Percentiles rank a stretch among this genome's conserved stretches.
Conservation (phyloP, 2,797 vertebrate species). For the Chelon labrosus region DNA sequence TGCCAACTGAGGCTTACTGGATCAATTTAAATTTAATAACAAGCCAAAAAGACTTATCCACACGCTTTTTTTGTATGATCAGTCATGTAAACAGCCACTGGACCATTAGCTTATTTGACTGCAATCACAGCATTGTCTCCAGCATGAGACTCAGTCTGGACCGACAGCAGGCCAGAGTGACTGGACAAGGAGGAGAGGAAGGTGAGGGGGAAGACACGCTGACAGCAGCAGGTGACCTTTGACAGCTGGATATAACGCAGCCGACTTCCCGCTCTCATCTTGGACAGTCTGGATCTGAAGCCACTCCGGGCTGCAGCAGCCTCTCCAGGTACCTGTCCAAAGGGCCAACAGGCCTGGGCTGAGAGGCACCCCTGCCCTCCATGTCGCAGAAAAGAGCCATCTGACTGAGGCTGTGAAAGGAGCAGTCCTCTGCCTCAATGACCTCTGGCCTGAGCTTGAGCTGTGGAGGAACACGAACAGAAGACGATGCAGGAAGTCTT, state of each 20-base stretch:
- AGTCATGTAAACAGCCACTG: too few relatives aligned
- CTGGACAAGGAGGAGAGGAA: conserved; percentile 77
- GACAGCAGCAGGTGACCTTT: conserved; percentile 72
- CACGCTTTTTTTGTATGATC: too few relatives aligned
- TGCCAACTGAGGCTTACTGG: too few relatives aligned
- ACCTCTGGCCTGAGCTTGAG: conserved; percentile 91
- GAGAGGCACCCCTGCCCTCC: conserved; percentile 73
- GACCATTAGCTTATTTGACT: too few relatives aligned
- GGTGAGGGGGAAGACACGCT: conserved; percentile 82
- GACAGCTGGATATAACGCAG: conserved; percentile 50
- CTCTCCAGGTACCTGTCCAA: conserved; percentile 89
- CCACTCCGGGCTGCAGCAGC: conserved; percentile 92
- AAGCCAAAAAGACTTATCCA: too few relatives aligned
- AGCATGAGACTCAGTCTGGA: too few relatives aligned
- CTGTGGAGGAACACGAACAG: conserved; percentile 81
- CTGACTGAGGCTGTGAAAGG: conserved; percentile 79
- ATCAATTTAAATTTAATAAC: too few relatives aligned
- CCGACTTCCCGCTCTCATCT: conserved; percentile 78
- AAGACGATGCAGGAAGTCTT: conserved; percentile 77
- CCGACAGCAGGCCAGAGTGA: conserved; percentile 64
- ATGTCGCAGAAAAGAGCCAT: conserved; percentile 85
- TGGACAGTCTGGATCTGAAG: conserved; percentile 88
- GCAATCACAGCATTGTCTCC: too few relatives aligned
- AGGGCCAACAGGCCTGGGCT: conserved; percentile 75
- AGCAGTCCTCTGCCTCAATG: conserved; percentile 73